Conservation (phyloP, 2,888 invertebrate genomes). For the Amaurobius ferox region DNA sequence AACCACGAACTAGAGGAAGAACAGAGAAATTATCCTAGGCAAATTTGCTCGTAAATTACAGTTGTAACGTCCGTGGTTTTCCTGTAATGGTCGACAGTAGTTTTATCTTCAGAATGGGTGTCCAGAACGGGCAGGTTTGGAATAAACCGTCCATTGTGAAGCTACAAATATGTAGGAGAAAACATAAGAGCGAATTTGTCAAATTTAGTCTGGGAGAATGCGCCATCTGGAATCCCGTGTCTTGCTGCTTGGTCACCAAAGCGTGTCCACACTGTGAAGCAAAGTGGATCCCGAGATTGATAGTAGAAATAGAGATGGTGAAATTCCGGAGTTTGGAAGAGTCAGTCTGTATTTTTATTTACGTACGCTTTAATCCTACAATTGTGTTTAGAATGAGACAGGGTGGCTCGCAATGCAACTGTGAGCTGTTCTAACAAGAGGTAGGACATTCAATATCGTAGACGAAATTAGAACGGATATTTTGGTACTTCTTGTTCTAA, state of each 20-base stretch:
- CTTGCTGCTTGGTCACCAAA: not conserved
- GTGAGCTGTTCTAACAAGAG: no score
- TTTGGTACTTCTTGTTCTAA: no score
- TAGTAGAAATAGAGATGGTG: no score
- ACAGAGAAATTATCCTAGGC: not conserved
- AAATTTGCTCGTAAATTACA: not conserved
- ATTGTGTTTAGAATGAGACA: no score
- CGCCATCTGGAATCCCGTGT: not conserved
- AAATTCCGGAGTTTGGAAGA: no score
- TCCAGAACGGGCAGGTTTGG: not conserved
- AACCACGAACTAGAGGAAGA: not conserved
- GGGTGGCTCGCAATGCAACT: no score
- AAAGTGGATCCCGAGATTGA: no score
- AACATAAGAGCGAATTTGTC: not conserved
- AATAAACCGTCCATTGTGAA: conserved; percentile 28
- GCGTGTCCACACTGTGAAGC: not conserved
- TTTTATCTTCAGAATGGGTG: not conserved
- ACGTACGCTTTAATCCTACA: no score
- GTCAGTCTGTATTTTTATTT: no score
- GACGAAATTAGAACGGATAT: no score
- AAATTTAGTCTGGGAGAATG: not conserved
- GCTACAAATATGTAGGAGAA: not conserved
- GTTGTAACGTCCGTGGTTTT: not conserved
- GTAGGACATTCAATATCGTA: no score
- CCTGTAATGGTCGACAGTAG: not conserved